Conservation (phyloP, 2,113 vertebrate species). For the Salvelinus fontinalis region DNA sequence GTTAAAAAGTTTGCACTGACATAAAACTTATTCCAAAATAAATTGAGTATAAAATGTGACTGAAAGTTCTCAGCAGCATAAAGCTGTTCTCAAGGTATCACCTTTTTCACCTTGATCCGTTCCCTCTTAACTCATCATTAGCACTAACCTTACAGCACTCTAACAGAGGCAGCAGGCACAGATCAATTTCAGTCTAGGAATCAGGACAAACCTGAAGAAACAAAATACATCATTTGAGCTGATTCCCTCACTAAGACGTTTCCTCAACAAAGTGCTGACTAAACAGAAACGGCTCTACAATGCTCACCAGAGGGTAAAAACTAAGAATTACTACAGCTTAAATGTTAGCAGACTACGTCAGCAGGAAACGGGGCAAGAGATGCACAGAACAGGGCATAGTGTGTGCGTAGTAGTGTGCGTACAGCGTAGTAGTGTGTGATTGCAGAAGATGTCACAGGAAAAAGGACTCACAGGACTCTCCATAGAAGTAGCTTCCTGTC, state of each 20-base stretch:
- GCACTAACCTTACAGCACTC: not conserved
- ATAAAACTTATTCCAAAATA: too few species aligned
- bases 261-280: constrained; percentile 12
- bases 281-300: not conserved
- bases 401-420: too few species aligned
- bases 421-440: not conserved
- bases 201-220: not conserved
- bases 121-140: not conserved
- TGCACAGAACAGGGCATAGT: constrained; percentile 12
- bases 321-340: too few species aligned
- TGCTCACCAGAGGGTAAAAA: too few species aligned
- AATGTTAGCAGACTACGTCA: constrained; percentile 5
- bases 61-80: too few species aligned
- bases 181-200: not conserved
- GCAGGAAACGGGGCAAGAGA: not conserved
- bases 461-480: too few species aligned
- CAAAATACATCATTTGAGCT: not conserved
- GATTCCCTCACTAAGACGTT: not conserved
- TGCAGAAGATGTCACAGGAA: not conserved
- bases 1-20: too few species aligned
- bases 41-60: too few species aligned
- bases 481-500: too few species aligned
- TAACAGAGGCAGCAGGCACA: not conserved
- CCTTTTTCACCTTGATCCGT: not conserved
- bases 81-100: too few species aligned